phyloP scores from a whole-genome alignment of 1,140 invertebrate species.

The Drosophila saltans region DNA sequence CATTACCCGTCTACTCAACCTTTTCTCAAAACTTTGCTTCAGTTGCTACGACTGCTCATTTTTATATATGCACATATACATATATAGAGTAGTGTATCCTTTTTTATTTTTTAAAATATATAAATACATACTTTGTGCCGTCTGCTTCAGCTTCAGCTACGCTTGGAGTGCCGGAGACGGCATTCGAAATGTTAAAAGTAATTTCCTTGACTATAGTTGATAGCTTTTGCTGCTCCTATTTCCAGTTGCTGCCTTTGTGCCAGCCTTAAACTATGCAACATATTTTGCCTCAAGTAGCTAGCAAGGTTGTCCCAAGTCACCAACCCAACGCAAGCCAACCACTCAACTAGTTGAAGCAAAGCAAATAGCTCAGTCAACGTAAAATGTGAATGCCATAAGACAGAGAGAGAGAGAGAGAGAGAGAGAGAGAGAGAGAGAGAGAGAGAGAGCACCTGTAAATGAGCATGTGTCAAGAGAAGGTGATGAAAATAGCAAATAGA shows the following conservation, averaged over 20 bases:
- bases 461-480: not conserved
- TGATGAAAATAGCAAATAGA: not conserved
- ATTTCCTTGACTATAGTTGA: conserved; percentile 77
- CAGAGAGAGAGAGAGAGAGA: not conserved
- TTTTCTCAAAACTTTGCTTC: conserved; percentile 6
- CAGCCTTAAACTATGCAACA: conserved; percentile 69
- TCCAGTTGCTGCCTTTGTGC: conserved; percentile 41
- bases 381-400: conserved; percentile 7
- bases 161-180: conserved; percentile 25
- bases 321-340: not conserved
- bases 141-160: conserved; percentile 25
- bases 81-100: not conserved
- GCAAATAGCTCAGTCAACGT: conserved; percentile 3
- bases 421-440: too few relatives aligned
- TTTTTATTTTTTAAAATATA: conserved; percentile 37
- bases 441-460: not conserved
- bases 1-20: not conserved
- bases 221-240: conserved; percentile 32
- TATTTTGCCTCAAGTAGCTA: conserved; percentile 67
- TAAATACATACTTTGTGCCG: conserved; percentile 66
- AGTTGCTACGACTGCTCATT: conserved; percentile 22
- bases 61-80: not conserved
- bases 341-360: not conserved
- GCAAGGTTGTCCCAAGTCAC: conserved; percentile 25
- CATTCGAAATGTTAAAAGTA: conserved; percentile 78